Conservation (phyloP, 2,113 vertebrate genomes). For the Burhinus bistriatus region DNA sequence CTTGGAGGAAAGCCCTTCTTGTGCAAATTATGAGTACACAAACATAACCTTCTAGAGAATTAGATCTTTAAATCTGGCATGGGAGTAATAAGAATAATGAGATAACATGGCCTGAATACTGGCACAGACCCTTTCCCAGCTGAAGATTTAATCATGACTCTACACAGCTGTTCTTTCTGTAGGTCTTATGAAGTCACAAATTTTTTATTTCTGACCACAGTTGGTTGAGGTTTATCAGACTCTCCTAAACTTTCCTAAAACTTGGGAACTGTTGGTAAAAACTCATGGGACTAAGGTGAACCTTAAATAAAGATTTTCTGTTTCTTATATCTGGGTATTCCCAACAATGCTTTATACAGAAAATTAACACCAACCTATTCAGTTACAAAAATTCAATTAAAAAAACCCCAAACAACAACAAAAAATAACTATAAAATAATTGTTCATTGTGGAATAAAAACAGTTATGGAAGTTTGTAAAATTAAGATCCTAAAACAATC, state of each 20-base stretch:
- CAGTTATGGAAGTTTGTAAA: background rate
- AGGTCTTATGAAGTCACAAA: background rate
- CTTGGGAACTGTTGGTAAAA: background rate
- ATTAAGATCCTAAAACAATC: background rate
- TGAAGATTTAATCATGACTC: background rate
- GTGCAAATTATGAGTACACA: background rate
- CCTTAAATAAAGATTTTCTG: background rate
- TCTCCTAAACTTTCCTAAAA: background rate
- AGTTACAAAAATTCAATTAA: background rate
- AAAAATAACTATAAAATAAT: background rate
- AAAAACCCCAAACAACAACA: accelerated
- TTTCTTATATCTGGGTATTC: background rate
- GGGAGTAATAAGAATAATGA: background rate
- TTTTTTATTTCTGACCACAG: background rate
- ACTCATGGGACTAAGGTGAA: accelerated
- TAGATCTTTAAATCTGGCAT: background rate
- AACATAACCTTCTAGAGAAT: accelerated
- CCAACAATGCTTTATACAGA: background rate
- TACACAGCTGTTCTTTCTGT: background rate
- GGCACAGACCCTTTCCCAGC: background rate
- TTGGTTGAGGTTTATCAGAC: background rate
- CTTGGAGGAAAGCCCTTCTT: background rate
- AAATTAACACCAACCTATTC: background rate
- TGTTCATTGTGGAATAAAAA: background rate
- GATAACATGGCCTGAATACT: background rate